Percentiles rank a stretch among this genome's conserved stretches.
Evolutionary conservation across 2,113 vertebrate genomes (phyloP).

Genomic region (Ptyas mucosa): DNA sequence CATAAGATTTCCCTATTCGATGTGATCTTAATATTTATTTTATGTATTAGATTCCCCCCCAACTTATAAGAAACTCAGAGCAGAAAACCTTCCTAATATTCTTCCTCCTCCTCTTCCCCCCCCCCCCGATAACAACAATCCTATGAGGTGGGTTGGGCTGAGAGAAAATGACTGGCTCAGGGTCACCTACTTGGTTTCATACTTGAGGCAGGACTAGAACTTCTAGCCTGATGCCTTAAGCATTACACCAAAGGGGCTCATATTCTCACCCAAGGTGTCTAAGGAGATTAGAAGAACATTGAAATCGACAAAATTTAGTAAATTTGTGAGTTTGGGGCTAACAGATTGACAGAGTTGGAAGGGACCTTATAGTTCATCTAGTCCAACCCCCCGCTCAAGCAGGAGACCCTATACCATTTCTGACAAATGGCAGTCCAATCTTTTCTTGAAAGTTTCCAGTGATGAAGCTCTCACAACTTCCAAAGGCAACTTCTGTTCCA

Average conservation of each 20-base stretch:
- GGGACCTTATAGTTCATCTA: too few relatives aligned
- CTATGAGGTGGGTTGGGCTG: background rate
- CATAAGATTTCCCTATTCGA: background rate
- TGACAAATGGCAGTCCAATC: too few relatives aligned
- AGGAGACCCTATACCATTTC: too few relatives aligned
- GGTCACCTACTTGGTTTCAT: background rate
- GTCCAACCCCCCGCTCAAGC: too few relatives aligned
- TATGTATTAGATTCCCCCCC: background rate
- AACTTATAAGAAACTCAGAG: background rate
- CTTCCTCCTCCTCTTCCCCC: background rate
- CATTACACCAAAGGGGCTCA: background rate
- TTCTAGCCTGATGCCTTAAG: background rate
- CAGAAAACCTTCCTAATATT: background rate
- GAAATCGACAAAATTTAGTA: background rate
- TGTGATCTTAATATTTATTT: background rate
- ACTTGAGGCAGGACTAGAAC: background rate
- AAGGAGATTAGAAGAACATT: background rate
- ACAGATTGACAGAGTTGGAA: too few relatives aligned
- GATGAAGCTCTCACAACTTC: too few relatives aligned
- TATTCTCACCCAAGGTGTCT: background rate
- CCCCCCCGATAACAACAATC: background rate
- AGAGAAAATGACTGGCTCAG: background rate
- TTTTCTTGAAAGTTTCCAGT: too few relatives aligned
- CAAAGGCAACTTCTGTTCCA: too few relatives aligned
- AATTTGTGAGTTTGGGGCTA: background rate